Base-by-base conservation (phyloP, 2,797 vertebrate species). In the Pseudopleuronectes americanus region DNA sequence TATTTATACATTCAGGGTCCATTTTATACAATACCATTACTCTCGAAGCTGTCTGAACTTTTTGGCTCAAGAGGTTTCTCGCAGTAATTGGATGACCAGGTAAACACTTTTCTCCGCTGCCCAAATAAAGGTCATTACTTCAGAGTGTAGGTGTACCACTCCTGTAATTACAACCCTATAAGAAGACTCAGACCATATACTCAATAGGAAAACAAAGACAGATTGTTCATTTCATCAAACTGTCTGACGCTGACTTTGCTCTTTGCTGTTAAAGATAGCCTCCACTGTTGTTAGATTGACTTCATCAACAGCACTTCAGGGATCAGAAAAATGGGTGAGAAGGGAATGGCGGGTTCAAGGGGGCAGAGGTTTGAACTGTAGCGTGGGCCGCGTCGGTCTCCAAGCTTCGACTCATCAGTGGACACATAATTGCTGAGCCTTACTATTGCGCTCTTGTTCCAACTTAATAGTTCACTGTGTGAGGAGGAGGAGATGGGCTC, bases 341-440 rank as follows among this genome's bases (percentile, higher is more conserved):
- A 45, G 43, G 43, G 13, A 47, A 26, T 52, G 43, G 22, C 6
- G 56, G 56, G 19, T 19, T 28, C 28, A 59, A 41, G 8, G 14
- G 8, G 28, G 33, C 33, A 8, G 22, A 8, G 22, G 21, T 4
- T 10, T 61, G 41, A 69, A 45, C 12, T 38, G 16, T 3, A 51
- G 31, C 45, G 43, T 48, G 47, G 23, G 26, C 10, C n/a, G 6
- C 2, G 8, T 69, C 54, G 8, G 54, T 65, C 47, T 64, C 31
- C 14, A 23, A 17, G 57, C 23, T 47, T 71, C 28, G 58, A 23
- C 49, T 84, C 45, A 65, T 84, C 66, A 64, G 16, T 4, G 65
- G 53, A 56, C 17, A 60, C 49, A 80, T 77, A 65, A 81, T 81
- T 67, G 60, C 74, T 62, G 55, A 64, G 70, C 33, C 63, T 71